These are phyloP conservation scores for Cyanoderma ruficeps DNA, from an alignment of 2,113 vertebrate species.

Conservation along the genomic window DNA sequence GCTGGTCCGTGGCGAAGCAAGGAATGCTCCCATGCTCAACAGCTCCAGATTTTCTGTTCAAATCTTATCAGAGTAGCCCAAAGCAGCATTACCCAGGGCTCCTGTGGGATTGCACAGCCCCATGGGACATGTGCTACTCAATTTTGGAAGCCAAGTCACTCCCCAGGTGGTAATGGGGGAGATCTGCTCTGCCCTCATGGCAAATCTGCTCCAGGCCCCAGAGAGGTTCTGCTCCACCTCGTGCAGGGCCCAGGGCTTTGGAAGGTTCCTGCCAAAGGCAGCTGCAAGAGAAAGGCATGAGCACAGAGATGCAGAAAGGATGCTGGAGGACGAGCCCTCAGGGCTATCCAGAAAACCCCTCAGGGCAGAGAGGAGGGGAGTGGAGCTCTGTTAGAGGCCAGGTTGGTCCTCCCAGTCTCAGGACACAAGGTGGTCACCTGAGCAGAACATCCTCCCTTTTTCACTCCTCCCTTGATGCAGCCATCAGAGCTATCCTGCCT, in stretches of 20 bases:
- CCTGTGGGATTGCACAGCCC: not conserved
- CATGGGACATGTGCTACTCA: accelerated
- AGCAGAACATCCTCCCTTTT: not conserved
- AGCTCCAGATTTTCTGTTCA: not conserved
- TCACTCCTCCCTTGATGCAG: not conserved
- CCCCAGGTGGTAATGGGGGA: not conserved
- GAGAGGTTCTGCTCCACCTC: not conserved
- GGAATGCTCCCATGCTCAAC: not conserved
- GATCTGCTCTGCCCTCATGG: not conserved
- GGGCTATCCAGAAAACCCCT: not conserved
- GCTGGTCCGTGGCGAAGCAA: not conserved
- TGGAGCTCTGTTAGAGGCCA: not conserved
- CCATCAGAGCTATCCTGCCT: not conserved
- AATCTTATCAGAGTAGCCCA: not conserved
- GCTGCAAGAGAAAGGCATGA: not conserved
- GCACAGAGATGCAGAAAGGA: not conserved
- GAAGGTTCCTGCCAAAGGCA: not conserved
- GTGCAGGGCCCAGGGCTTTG: not conserved
- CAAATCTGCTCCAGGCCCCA: not conserved
- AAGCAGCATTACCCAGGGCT: not conserved
- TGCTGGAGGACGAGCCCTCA: not conserved
- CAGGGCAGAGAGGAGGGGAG: not conserved
- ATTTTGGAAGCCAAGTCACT: not conserved
- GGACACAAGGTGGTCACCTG: not conserved
- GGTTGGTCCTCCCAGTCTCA: not conserved